Evolutionary conservation across 1,140 invertebrate species (phyloP), one percentile per base, ranked within the genome.

Genomic region (Nylanderia fulva): DNA sequence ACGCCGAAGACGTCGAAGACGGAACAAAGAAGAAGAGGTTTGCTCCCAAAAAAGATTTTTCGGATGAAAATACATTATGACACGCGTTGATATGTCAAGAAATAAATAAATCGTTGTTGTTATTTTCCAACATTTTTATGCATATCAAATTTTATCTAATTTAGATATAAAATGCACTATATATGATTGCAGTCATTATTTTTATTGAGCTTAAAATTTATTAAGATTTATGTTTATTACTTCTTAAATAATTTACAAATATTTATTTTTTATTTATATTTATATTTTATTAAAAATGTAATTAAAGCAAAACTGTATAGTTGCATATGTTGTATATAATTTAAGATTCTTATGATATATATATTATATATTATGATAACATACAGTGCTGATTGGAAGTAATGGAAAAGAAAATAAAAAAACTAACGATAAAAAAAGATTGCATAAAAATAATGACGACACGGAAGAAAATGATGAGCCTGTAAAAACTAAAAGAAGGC

Each of bases 1-100:
- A n/a, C n/a, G n/a, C n/a, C n/a, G n/a, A n/a, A 64, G 2, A 93
- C 93, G 3, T 91, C 93, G 0, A 94, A 92, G 86, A 87, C 90
- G 21, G 87, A 84, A 90, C 91, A 91, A 90, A 91, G 85, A 80
- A 77, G 82, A 48, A 92, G 91, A 91, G 92, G 92, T 92, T 80
- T n/a, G 60, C n/a, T 33, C 21, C 11, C 6, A 6, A 27, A 36
- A 75, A 36, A 87, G 52, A 7, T 13, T 8, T 60, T 24, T 15
- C 11, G 2, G 2, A 2, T 7, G 11, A n/a, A n/a, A 74, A 15
- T 54, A 13, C 5, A 2, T 18, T 24, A 27, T 27, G 21, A 27
- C 21, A 48, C 39, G 15, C 11, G 13, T 63, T 48, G 27, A 21
- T 21, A 29, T 45, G 58, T 39, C 29, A 33, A 13, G 33, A 84